Evolutionary conservation across 2,888 invertebrate species (phyloP).

Genomic region (Kryphioiulus occultus): DNA sequence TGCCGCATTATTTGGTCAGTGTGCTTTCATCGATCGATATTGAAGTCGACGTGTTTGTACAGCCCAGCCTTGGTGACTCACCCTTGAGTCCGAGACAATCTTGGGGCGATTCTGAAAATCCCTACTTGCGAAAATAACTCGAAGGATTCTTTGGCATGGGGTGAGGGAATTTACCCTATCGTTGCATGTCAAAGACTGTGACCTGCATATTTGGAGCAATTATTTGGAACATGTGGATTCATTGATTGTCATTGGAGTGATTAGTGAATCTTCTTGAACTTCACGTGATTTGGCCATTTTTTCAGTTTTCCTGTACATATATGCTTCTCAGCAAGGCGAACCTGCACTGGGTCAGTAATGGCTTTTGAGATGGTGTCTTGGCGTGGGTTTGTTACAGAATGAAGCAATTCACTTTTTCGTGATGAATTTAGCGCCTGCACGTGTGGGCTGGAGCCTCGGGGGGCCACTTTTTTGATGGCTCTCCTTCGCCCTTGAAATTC

Average conservation of each 20-base stretch:
- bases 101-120: conserved; percentile 9
- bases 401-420: conserved; percentile 8
- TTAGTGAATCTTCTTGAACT: too few species aligned
- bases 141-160: too few species aligned
- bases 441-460: neutral
- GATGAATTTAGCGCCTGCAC: conserved; percentile 15
- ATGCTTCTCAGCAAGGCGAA: too few species aligned
- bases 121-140: too few species aligned
- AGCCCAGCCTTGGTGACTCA: neutral
- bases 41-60: neutral
- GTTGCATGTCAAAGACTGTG: too few species aligned
- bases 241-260: too few species aligned
- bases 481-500: neutral
- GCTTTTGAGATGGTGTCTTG: neutral
- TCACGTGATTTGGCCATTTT: too few species aligned
- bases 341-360: conserved; percentile 3
- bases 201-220: too few species aligned
- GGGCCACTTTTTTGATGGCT: neutral
- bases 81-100: neutral
- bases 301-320: too few species aligned
- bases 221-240: too few species aligned
- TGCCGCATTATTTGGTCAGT: neutral
- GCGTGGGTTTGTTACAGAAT: neutral
- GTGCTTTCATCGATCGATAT: neutral
- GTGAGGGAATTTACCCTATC: too few species aligned